Evolutionary conservation across 1,140 invertebrate genomes (phyloP), one percentile per base, ranked within the genome.

Genomic region (Zaprionus tsacasi): DNA sequence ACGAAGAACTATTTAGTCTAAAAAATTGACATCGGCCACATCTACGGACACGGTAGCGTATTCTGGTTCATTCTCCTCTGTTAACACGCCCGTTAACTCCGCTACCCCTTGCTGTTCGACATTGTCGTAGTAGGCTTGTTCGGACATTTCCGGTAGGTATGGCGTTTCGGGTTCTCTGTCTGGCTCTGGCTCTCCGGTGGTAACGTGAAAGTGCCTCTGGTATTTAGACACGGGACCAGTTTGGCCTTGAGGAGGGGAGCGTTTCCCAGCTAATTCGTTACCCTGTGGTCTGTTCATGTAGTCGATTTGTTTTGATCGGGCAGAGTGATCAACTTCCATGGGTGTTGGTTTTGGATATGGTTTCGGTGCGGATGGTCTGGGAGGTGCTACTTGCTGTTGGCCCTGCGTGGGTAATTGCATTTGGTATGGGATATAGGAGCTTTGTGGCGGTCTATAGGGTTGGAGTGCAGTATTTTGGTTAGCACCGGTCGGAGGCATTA

Each of bases 121-220:
- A 52, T 30, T 8, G 6, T 63, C 15, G 30, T 48, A 50, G n/a
- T 65, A 65, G 10, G 12, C 15, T 40, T 30, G 52, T 12, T 55
- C 50, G 52, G 4, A 68, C 17, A 76, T 57, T 30, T 79, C 73
- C 73, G 65, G 66, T 6, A 71, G 66, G 56, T 58, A 58, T 25
- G 56, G 38, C 5, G n/a, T 40, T 40, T 40, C 63, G 45, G 68
- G 33, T 60, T 30, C 38, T 25, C 36, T 33, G 1, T 48, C 21
- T 12, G 67, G 61, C n/a, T 66, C 57, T 45, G 56, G 68, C 50
- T 65, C 70, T 21, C 54, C 48, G 7, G 61, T 38, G 45, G 61
- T n/a, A n/a, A n/a, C n/a, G n/a, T n/a, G n/a, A n/a, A n/a, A n/a
- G n/a, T n/a, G n/a, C n/a, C n/a, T n/a, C n/a, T n/a, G n/a, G n/a